Evolutionary conservation across 1,140 invertebrate species (phyloP).

Genomic region (Dendrolimus punctatus): DNA sequence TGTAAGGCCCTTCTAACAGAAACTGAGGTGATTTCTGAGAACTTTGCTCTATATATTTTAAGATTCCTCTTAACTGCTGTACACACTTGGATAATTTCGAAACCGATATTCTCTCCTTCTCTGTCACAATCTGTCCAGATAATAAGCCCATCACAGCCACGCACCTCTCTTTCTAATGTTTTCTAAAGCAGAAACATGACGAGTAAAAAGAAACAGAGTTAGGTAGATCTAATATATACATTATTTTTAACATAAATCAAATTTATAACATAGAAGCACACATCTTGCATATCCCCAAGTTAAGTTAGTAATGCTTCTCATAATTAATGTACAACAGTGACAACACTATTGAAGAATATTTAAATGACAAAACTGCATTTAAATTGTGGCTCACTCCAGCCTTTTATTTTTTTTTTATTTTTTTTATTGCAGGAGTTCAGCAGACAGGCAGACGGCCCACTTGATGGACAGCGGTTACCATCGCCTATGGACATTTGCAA

Average conservation of each 20-base stretch:
- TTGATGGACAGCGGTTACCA: no score
- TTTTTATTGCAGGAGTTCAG: no score
- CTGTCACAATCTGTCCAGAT: conserved; percentile 99
- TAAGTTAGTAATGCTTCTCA: no score
- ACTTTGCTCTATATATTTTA: conserved; percentile 88
- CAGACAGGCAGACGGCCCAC: no score
- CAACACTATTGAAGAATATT: no score
- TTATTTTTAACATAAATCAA: not conserved
- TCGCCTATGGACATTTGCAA: no score
- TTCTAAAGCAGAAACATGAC: conserved; percentile 56
- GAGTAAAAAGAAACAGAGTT: not conserved
- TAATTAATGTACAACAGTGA: no score
- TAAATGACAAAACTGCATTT: no score
- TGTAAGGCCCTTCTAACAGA: conserved; percentile 87
- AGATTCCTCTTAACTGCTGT: conserved; percentile 84
- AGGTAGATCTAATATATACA: not conserved
- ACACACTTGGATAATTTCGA: conserved; percentile 97
- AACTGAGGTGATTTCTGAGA: conserved; percentile 95
- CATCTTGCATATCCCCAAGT: no score
- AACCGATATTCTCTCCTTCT: conserved; percentile 99
- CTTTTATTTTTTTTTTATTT: no score
- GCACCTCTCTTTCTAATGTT: conserved; percentile 88
- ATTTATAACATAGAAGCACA: no score
- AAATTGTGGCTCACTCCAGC: no score
- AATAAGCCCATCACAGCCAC: conserved; percentile 85